phyloP scores from a whole-genome alignment of 2,113 vertebrate genomes.

The Lota lota region DNA sequence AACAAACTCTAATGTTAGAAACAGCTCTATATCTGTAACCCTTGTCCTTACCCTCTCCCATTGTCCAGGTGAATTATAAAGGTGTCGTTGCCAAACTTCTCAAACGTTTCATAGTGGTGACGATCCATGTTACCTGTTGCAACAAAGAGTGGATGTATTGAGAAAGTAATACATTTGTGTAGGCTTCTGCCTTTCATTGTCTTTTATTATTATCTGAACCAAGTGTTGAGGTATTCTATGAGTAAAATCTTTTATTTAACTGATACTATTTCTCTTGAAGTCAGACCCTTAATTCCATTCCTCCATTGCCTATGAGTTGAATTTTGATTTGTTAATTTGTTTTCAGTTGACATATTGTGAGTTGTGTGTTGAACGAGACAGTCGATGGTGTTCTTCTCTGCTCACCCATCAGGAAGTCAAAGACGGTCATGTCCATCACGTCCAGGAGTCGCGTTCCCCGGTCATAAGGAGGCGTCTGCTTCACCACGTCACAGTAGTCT shows the following conservation, averaged over 20 bases:
- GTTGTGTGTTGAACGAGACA: no score
- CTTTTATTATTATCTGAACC: no score
- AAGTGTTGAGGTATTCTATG: no score
- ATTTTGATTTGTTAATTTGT: no score
- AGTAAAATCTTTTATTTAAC: no score
- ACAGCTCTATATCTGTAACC: neutral
- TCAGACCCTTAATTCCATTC: no score
- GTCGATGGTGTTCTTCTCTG: constrained; percentile 16
- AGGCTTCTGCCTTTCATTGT: no score
- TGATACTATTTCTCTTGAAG: no score
- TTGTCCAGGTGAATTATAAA: constrained; percentile 98
- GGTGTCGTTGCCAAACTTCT: constrained; percentile 96
- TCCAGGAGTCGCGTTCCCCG: constrained; percentile 87
- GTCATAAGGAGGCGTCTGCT: constrained; percentile 93
- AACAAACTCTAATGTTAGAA: no score
- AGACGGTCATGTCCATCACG: constrained; percentile 97
- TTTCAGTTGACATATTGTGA: no score
- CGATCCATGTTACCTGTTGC: constrained; percentile 94
- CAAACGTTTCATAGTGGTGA: constrained; percentile 98
- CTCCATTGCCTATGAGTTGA: no score
- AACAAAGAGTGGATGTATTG: constrained; percentile 2
- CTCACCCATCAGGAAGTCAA: constrained; percentile 97
- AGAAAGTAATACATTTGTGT: no score
- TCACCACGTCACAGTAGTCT: constrained; percentile 96
- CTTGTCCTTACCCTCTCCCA: constrained; percentile 84